These are phyloP conservation scores for Dermochelys coriacea DNA, from an alignment of 2,797 vertebrate species.

Conservation along the genomic window DNA sequence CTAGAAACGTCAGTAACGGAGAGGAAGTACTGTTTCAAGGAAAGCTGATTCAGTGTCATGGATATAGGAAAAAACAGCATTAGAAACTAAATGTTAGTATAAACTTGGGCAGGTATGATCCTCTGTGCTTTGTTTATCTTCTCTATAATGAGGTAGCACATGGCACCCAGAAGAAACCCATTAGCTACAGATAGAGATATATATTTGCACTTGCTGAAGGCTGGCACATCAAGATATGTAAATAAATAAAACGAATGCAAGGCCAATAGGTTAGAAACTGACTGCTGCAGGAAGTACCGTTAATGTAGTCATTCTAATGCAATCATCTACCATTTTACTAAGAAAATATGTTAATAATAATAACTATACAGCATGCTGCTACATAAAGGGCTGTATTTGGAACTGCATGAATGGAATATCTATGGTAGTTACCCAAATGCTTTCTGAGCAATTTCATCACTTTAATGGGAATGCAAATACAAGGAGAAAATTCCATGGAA, in stretches of 20 bases:
- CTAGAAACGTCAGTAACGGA: background rate
- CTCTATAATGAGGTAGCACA: background rate
- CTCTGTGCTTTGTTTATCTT: background rate
- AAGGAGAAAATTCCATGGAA: background rate
- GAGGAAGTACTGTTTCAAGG: constrained; percentile 1
- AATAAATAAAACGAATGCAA: background rate
- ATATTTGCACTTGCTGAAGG: background rate
- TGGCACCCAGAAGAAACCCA: background rate
- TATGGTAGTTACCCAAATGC: background rate
- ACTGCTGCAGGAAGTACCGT: background rate
- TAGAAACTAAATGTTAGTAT: background rate
- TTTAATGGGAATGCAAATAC: background rate
- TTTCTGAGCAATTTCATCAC: background rate
- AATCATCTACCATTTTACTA: background rate
- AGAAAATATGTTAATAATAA: background rate
- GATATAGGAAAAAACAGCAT: background rate
- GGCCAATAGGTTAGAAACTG: background rate
- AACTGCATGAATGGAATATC: background rate
- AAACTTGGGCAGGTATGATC: background rate
- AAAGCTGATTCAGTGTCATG: background rate
- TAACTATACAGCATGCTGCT: background rate
- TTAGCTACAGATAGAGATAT: background rate
- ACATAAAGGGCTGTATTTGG: background rate
- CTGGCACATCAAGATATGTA: background rate
- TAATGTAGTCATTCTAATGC: background rate